A percentile compares a stretch with the other conserved stretches of the same genome.
These are phyloP conservation scores for Campopleginae sp. DNA, from an alignment of 2,888 invertebrate species.

Conservation along the genomic window DNA sequence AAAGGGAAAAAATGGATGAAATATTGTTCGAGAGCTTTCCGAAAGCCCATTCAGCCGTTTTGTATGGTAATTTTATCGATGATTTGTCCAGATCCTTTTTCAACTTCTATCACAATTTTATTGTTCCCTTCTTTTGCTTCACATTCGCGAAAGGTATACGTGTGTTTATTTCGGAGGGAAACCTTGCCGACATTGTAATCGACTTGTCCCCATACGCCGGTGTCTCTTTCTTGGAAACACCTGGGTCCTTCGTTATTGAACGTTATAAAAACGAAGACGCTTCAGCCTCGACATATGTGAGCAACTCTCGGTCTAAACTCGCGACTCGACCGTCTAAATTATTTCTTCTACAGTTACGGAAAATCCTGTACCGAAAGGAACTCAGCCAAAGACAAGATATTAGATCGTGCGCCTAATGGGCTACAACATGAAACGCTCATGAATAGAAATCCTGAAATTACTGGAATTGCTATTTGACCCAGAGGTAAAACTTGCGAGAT, in stretches of 20 bases:
- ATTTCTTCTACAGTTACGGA: not conserved
- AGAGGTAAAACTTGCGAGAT: not conserved
- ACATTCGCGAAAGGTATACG: not conserved
- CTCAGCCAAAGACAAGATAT: not conserved
- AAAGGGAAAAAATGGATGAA: conserved; percentile 6
- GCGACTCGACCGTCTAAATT: not conserved
- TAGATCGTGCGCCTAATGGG: not conserved
- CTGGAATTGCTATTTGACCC: conserved; percentile 29
- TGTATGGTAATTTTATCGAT: conserved; percentile 76
- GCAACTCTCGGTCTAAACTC: conserved; percentile 22
- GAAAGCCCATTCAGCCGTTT: conserved; percentile 72
- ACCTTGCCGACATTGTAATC: conserved; percentile 37
- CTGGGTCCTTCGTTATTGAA: conserved; percentile 17
- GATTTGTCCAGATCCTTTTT: conserved; percentile 67
- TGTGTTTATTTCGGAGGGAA: conserved; percentile 25
- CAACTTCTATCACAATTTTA: conserved; percentile 64
- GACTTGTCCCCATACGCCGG: conserved; percentile 48
- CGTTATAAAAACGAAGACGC: conserved; percentile 38
- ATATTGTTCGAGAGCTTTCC: conserved; percentile 30
- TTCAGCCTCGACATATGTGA: conserved; percentile 32
- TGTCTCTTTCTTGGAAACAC: conserved; percentile 30
- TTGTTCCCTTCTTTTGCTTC: conserved; percentile 63
- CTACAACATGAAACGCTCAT: conserved; percentile 28
- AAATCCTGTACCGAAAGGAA: not conserved
- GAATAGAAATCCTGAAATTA: conserved; percentile 37